Conservation (phyloP, 2,113 vertebrate species). For the Paralichthys olivaceus region DNA sequence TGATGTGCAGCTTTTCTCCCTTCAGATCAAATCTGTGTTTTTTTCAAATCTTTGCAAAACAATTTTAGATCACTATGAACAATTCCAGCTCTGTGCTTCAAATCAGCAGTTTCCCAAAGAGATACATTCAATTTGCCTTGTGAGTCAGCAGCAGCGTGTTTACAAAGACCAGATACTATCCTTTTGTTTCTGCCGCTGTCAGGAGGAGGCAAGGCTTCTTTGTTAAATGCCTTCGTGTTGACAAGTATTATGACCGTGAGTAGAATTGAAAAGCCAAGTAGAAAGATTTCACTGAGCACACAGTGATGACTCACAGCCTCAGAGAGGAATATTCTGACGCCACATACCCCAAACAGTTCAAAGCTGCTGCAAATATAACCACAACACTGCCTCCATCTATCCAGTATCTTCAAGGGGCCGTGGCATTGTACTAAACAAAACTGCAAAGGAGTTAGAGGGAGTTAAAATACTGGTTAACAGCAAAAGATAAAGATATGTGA, state of each 20-base stretch:
- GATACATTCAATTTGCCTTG: conserved; percentile 32
- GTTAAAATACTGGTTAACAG: background rate
- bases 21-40: conserved; percentile 32
- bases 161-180: conserved; percentile 22
- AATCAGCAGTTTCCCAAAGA: conserved; percentile 16
- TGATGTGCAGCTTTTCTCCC: background rate
- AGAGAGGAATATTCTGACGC: conserved; percentile 49
- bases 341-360: conserved; percentile 41
- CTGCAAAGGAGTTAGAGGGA: background rate
- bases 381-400: conserved; percentile 18
- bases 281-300: conserved; percentile 59
- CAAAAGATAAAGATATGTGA: background rate
- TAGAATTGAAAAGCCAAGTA: conserved; percentile 48
- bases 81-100: background rate
- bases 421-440: conserved; percentile 14
- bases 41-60: background rate
- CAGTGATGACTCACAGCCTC: conserved; percentile 52
- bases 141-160: conserved; percentile 6
- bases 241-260: conserved; percentile 54
- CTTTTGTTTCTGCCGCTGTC: conserved; percentile 49
- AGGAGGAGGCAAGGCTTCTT: conserved; percentile 48
- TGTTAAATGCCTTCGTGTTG: conserved; percentile 59
- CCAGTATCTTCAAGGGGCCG: conserved; percentile 37
- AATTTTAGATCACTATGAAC: background rate
- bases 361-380: conserved; percentile 36